Evolutionary conservation across 2,113 vertebrate genomes (phyloP).

Genomic region (Crotalus viridis): DNA sequence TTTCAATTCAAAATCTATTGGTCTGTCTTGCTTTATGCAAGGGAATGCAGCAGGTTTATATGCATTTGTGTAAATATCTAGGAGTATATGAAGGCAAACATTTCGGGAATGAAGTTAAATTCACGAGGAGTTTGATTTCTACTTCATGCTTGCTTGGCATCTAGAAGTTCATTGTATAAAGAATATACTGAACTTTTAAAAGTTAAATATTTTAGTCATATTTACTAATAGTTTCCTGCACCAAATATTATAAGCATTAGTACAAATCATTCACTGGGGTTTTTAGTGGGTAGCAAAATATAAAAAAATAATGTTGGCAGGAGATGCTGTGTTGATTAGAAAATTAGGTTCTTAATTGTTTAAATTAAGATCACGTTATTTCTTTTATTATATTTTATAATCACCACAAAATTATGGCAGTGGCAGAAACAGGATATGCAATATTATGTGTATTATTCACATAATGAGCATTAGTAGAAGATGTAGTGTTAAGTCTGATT

Average conservation of each 20-base stretch:
- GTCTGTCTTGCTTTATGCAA: background rate
- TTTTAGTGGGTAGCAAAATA: background rate
- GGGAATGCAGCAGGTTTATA: background rate
- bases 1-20: background rate
- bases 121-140: background rate
- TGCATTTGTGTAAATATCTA: background rate
- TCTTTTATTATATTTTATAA: background rate
- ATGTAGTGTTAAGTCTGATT: background rate
- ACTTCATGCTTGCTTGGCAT: background rate
- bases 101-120: background rate
- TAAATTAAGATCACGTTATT: background rate
- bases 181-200: background rate
- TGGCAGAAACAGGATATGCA: background rate
- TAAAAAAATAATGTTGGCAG: constrained; percentile 6
- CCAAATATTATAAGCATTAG: background rate
- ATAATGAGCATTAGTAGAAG: background rate
- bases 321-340: background rate
- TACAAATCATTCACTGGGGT: background rate
- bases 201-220: background rate
- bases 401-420: background rate
- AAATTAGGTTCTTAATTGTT: background rate
- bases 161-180: background rate
- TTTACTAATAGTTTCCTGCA: background rate
- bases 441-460: background rate
- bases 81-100: background rate